These are phyloP conservation scores for Agrotis clavis DNA, from an alignment of 2,888 invertebrate genomes.

Conservation along the genomic window DNA sequence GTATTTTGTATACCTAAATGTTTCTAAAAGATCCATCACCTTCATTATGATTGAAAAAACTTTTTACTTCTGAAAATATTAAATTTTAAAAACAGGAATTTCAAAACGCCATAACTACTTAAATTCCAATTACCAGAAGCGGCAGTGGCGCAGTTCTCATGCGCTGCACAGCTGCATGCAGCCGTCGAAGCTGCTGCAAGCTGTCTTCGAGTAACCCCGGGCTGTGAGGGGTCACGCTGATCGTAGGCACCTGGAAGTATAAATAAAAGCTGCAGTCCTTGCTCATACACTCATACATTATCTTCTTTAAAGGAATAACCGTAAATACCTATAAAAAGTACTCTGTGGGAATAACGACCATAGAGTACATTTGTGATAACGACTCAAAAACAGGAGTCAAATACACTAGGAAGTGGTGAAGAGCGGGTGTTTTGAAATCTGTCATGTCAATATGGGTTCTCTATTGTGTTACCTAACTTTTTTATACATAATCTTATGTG, in stretches of 20 bases:
- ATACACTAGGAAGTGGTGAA: not conserved
- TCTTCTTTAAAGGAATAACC: not conserved
- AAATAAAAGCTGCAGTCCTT: not conserved
- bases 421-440: not conserved
- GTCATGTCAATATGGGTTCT: conserved; percentile 1
- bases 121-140: conserved; percentile 74
- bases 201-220: conserved; percentile 95
- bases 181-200: conserved; percentile 93
- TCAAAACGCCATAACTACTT: too few species aligned
- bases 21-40: too few species aligned
- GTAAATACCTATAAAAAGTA: too few species aligned
- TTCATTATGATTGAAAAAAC: too few species aligned
- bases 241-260: conserved; percentile 93
- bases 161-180: conserved; percentile 94
- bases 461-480: too few species aligned
- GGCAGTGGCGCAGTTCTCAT: conserved; percentile 93
- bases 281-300: not conserved
- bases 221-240: conserved; percentile 97
- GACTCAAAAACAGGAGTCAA: not conserved
- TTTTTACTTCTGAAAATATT: too few species aligned
- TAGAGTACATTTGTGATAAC: too few species aligned
- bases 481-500: too few species aligned
- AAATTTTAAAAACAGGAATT: too few species aligned
- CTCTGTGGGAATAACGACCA: too few species aligned
- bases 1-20: too few species aligned